These are phyloP conservation scores for Pentalonia nigronervosa DNA, from an alignment of 1,140 invertebrate species.

Conservation along the genomic window DNA sequence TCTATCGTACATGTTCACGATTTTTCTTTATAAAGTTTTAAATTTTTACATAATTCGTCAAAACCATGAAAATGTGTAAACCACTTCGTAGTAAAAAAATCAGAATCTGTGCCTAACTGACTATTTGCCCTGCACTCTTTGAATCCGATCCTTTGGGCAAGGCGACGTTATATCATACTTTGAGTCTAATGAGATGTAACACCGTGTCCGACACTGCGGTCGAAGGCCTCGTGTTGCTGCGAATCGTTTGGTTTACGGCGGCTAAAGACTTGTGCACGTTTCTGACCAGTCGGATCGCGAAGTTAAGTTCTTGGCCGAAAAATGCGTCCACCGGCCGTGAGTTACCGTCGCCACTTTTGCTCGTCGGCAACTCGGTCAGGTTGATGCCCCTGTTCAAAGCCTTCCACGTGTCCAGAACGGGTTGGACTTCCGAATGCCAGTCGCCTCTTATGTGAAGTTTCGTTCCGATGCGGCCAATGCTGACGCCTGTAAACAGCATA, in stretches of 20 bases:
- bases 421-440: constrained; percentile 72
- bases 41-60: too few relatives aligned
- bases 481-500: constrained; percentile 18
- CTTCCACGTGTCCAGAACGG: constrained; percentile 79
- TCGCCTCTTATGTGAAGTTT: constrained; percentile 64
- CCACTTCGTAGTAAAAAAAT: too few relatives aligned
- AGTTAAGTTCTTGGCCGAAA: constrained; percentile 68
- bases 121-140: background rate
- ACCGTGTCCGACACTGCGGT: constrained; percentile 67
- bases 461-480: background rate
- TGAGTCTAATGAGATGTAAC: constrained; percentile 68
- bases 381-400: constrained; percentile 68
- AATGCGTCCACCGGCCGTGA: constrained; percentile 67
- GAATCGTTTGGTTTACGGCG: constrained; percentile 71
- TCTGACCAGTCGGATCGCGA: constrained; percentile 66
- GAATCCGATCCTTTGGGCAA: background rate
- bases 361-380: background rate
- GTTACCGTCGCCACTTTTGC: constrained; percentile 61
- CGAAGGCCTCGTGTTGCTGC: constrained; percentile 68
- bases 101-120: too few relatives aligned
- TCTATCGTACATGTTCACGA: too few relatives aligned
- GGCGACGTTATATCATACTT: constrained; percentile 65
- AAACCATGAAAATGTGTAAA: too few relatives aligned
- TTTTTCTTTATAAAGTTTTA: too few relatives aligned
- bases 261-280: constrained; percentile 69